Base-by-base conservation (phyloP, 1,140 invertebrate species). In the Drosophila suzukii region DNA sequence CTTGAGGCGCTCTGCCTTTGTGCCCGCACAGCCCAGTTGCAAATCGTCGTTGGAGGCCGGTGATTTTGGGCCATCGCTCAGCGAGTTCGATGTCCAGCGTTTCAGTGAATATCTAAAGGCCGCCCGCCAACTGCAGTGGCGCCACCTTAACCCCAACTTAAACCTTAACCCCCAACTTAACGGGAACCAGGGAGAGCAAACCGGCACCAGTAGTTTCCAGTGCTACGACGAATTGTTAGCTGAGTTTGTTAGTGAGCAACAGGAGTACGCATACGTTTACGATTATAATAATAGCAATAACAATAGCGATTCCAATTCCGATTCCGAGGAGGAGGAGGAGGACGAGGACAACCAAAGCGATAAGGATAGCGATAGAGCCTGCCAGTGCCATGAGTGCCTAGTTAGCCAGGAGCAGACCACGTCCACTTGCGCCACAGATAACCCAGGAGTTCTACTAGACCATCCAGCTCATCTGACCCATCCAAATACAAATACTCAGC, bases 191-290 rank as follows among this genome's bases (percentile, higher is more conserved):
- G 50, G 27, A 10, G 12, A 24, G 38, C 43, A 34, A 24, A 3
- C 5, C 5, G 8, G 15, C 55, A 67, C 12, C 68, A 78, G 56
- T 59, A 63, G 24, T 38, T 76, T 83, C 65, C 84, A 90, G 72
- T 91, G 90, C 34, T 91, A 91, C 90, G 90, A 91, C 90, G 90
- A 91, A 46, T 34, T 91, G 53, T 66, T 91, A 50, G 84, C 84
- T 5, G 84, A 89, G 17, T 89, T 88, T 32, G 85, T 90, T 0
- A 84, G 85, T 63, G 85, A 89, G 57, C 84, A 89, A 55, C 84
- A 89, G 41, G 57, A 78, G 1, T 41, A 71, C 47, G 36, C n/a
- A 10, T 13, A 6, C 47, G 47, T 30, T 1, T 10, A 4, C 47
- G 11, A 27, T 4, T 11, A 34, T 34, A 38, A 68, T 34, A 30